Evolutionary conservation across 2,797 vertebrate species (phyloP), one percentile per base, ranked within the genome.

Genomic region (Chanos chanos): DNA sequence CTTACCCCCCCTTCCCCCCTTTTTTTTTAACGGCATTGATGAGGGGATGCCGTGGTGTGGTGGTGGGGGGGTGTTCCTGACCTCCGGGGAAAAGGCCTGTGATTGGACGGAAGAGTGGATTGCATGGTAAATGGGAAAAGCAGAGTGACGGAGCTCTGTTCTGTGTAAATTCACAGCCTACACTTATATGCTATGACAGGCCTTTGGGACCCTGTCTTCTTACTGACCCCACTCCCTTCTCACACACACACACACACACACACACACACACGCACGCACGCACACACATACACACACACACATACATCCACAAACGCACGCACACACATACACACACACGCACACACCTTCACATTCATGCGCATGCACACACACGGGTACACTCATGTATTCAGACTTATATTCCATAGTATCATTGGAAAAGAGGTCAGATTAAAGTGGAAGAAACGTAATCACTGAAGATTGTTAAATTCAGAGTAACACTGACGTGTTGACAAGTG

Each of bases 91-190:
- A 15, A 27, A 51, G 55, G 39, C 13, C 67, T 34, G 34, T 70
- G 61, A 64, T 64, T 64, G 53, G 36, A 21, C 24, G 30, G 54
- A 58, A 36, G 62, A 40, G 49, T 70, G 73, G 68, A 44, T 68
- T 7, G 40, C 43, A 8, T 51, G 66, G 73, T 75, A 85, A 73
- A 86, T 81, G 76, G 73, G 81, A 81, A 85, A 85, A 79, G 68
- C 77, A 71, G 83, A 75, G 66, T 73, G 76, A 64, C 65, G 72
- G 75, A 74, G 77, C 40, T 78, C 83, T 87, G 86, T 73, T 86
- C 74, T 83, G 62, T 83, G 85, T 90, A 83, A 77, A 74, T 73
- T 69, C 84, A 81, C 83, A 83, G 76, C 68, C 61, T 64, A 28
- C 56, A 37, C 72, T 86, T 81, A 86, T 82, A 55, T 59, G 65